A percentile compares a stretch with the other conserved stretches of the same genome.
Evolutionary conservation across 92 coral and sea anemone species (phyloP).

Genomic region (Muricea muricata): DNA sequence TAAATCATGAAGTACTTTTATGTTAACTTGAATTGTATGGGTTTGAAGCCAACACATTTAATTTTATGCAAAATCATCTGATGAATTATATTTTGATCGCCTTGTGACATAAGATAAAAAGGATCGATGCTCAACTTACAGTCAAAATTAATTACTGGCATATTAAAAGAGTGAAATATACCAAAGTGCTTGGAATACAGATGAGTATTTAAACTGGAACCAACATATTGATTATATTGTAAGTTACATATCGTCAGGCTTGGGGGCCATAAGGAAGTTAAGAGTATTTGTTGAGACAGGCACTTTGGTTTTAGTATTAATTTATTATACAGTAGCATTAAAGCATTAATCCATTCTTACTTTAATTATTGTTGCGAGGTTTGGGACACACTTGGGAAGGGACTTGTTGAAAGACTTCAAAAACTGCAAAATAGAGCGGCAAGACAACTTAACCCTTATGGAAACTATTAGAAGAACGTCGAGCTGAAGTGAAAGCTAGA

Average conservation of each 20-base stretch:
- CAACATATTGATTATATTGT: neutral
- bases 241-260: neutral
- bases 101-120: neutral
- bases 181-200: neutral
- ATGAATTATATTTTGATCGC: no score
- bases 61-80: no score
- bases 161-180: neutral
- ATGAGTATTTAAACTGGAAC: neutral
- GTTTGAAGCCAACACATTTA: no score
- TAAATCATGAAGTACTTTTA: no score
- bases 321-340: no score
- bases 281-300: neutral
- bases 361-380: constrained; percentile 30
- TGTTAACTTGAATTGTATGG: no score
- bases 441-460: neutral
- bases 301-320: neutral
- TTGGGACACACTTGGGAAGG: constrained; percentile 17
- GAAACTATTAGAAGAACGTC: neutral
- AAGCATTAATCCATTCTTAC: neutral
- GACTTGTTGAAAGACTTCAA: neutral
- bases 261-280: neutral
- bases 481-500: neutral
- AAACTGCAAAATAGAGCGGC: constrained; percentile 47
- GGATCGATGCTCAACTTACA: neutral
- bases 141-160: neutral